Evolutionary conservation across 2,113 vertebrate genomes (phyloP).

Genomic region (Periophthalmus modestus): DNA sequence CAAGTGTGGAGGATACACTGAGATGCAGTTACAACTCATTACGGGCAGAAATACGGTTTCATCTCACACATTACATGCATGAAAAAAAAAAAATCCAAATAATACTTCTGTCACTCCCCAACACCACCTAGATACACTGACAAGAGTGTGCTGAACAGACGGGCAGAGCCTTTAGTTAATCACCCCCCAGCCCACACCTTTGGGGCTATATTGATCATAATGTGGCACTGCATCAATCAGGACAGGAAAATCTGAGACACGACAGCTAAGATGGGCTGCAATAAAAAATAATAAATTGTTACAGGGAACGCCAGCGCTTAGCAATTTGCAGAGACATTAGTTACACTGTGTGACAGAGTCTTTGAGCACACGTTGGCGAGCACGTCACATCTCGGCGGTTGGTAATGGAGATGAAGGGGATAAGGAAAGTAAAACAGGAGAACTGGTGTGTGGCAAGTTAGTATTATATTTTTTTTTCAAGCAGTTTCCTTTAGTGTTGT

Average conservation of each 20-base stretch:
- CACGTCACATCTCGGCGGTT: conserved; percentile 49
- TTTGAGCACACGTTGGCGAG: conserved; percentile 45
- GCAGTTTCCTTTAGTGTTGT: background rate
- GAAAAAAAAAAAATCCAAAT: conserved; percentile 39
- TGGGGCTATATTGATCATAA: conserved; percentile 51
- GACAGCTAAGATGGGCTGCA: conserved; percentile 12
- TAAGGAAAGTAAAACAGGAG: conserved; percentile 29
- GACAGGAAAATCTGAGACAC: conserved; percentile 37
- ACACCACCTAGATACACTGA: conserved; percentile 25
- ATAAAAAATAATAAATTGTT: conserved; percentile 43
- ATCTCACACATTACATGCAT: conserved; percentile 45
- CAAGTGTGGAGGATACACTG: conserved; percentile 58
- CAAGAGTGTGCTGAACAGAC: conserved; percentile 24
- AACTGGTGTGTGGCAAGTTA: conserved; percentile 38
- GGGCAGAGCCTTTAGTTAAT: conserved; percentile 36
- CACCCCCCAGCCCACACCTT: conserved; percentile 18
- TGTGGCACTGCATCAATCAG: conserved; percentile 53
- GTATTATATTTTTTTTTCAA: background rate
- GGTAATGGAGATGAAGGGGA: conserved; percentile 29
- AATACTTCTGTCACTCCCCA: conserved; percentile 26
- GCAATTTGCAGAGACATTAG: conserved; percentile 45
- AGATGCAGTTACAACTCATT: conserved; percentile 51
- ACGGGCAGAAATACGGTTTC: conserved; percentile 48
- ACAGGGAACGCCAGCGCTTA: conserved; percentile 27
- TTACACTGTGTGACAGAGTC: conserved; percentile 47